Base-by-base conservation (phyloP, 2,797 vertebrate genomes). In the Decapterus maruadsi region DNA sequence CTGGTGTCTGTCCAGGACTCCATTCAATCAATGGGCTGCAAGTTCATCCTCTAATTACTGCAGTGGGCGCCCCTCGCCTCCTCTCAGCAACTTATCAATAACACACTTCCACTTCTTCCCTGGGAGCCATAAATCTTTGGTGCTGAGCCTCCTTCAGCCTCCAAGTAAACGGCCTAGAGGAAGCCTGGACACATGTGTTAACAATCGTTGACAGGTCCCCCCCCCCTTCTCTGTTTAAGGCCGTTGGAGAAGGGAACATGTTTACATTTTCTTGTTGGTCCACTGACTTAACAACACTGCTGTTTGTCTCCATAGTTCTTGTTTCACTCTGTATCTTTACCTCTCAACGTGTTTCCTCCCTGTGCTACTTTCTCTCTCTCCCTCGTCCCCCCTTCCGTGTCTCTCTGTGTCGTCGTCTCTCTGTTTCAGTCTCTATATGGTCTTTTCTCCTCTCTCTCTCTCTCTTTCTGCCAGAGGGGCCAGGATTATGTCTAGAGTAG, bases 21-120 rank as follows among this genome's bases (percentile, higher is more conserved):
- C 36, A 48, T 90, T 86, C 81, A 93, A 92, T 95, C 93, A 87
- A 94, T 92, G 87, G 75, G 77, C 82, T 78, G 85, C 88, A 88
- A 91, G 93, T 94, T 94, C 90, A 94, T 93, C 91, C 90, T 94
- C 90, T 95, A 95, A 95, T 95, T 94, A 95, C 91, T 93, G 90
- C 88, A 83, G 90, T 83, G 89, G 87, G 85, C 53, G 72, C 88
- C 85, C 86, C 90, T 92, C 85, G 84, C 89, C 89, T 93, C 89
- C 84, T 83, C 89, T 88, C 86, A 66, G 93, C 86, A 89, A 94
- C 91, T 94, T 95, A 95, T 95, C 95, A 94, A 95, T 95, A 95
- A 91, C 92, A 94, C 91, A 92, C 93, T 93, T 94, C 93, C 93
- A 92, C 91, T 93, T 91, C 85, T 91, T 93, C 87, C 90, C 84